Evolutionary conservation across 2,797 vertebrate species (phyloP).

Genomic region (Muscicapa striata): DNA sequence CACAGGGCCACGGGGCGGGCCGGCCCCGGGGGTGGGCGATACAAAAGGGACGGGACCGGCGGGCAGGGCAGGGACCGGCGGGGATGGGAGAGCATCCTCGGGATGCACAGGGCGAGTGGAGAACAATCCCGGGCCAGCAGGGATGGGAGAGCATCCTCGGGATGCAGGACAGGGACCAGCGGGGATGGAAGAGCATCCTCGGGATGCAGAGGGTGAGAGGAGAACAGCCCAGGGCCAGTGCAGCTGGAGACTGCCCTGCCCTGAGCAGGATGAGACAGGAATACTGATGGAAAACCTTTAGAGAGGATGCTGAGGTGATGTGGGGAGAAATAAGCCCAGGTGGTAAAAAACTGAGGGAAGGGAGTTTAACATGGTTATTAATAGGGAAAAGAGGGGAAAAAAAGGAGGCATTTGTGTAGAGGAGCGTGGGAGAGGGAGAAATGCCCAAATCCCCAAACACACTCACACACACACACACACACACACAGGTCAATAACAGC

Average conservation of each 20-base stretch:
- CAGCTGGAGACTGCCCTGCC: not conserved
- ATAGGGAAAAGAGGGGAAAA: not conserved
- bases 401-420: not conserved
- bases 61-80: not conserved
- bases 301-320: not conserved
- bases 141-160: too few relatives aligned
- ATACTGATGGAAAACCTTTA: not conserved
- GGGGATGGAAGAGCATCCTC: too few relatives aligned
- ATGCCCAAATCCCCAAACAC: not conserved
- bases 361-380: not conserved
- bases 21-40: conserved; percentile 15
- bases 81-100: too few relatives aligned
- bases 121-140: too few relatives aligned
- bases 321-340: not conserved
- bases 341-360: not conserved
- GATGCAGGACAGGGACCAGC: too few relatives aligned
- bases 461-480: too few relatives aligned
- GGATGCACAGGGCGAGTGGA: too few relatives aligned
- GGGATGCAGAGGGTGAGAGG: too few relatives aligned
- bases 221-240: too few relatives aligned
- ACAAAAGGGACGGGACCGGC: conserved; percentile 61
- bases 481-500: not conserved
- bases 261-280: not conserved
- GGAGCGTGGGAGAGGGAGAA: not conserved
- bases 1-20: conserved; percentile 76